Evolutionary conservation across 2,888 invertebrate genomes (phyloP), one percentile per base, ranked within the genome.

Genomic region (Sinodicranocentrus sp.): DNA sequence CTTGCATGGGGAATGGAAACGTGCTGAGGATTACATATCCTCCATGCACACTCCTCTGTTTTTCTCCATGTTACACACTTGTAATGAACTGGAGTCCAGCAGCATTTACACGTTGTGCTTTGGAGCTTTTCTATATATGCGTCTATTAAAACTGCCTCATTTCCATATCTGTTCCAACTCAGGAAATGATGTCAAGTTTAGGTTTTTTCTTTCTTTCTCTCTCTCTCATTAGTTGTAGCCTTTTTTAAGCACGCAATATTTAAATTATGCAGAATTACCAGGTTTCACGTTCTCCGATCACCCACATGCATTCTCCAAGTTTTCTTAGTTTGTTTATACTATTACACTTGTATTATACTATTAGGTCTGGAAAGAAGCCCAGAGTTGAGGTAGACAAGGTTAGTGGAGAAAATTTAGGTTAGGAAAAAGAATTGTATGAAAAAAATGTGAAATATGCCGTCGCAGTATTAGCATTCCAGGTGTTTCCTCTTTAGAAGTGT

Each of bases 301-400:
- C n/a, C n/a, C n/a, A n/a, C n/a, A n/a, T n/a, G n/a, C 43, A 10
- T 13, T 43, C 6, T 13, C 43, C 43, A 43, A n/a, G n/a, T n/a
- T n/a, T n/a, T n/a, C n/a, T n/a, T n/a, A n/a, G n/a, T n/a, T n/a
- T n/a, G n/a, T n/a, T n/a, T n/a, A n/a, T n/a, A n/a, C n/a, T n/a
- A n/a, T n/a, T 8, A 57, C 57, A 57, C 17, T 21, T 5, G 57
- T 57, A 28, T 5, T 28, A 21, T 26, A 10, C 13, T 15, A 26
- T n/a, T 15, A 61, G 67, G 33, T 63, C 33, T 63, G 10, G 10
- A 52, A 21, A 10, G 10, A 8, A 5, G 21, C 10, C 28, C 43
- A 48, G n/a, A n/a, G n/a, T n/a, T n/a, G n/a, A n/a, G 43, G 80
- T 67, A 79, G 72, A 79, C 67, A 80, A 73, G 72, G 80, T 73